A percentile compares a stretch with the other conserved stretches of the same genome.
phyloP scores from a whole-genome alignment of 2,113 vertebrate genomes.

The Atractosteus spatula region DNA sequence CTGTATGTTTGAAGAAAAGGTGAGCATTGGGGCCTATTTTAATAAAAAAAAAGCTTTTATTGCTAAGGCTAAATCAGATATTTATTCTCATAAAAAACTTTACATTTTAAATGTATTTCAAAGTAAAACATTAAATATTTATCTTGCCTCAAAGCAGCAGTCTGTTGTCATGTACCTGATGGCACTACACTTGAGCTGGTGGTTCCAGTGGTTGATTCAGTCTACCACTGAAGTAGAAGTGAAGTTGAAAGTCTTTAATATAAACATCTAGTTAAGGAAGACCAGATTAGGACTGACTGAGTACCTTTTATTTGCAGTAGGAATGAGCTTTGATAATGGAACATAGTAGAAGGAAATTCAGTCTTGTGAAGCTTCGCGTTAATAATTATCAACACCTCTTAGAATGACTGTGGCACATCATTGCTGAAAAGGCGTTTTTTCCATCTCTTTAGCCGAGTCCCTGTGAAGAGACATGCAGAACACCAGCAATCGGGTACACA shows the following conservation, averaged over 20 bases:
- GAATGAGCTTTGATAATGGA: not conserved
- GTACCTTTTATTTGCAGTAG: conserved; percentile 16
- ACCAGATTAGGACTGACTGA: conserved; percentile 11
- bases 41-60: too few relatives aligned
- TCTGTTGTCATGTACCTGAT: conserved; percentile 20
- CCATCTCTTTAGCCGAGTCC: too few relatives aligned
- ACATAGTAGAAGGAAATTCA: conserved; percentile 5
- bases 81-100: conserved; percentile 1
- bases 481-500: not conserved
- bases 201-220: conserved; percentile 20
- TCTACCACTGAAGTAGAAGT: not conserved
- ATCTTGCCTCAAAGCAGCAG: conserved; percentile 25
- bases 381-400: not conserved
- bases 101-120: conserved; percentile 12
- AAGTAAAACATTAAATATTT: conserved; percentile 23
- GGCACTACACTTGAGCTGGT: not conserved
- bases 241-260: conserved; percentile 10
- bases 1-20: too few relatives aligned
- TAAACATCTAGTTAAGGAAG: conserved; percentile 9
- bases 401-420: not conserved
- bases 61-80: too few relatives aligned
- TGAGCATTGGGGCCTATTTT: too few relatives aligned
- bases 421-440: too few relatives aligned
- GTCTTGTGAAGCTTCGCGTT: not conserved
- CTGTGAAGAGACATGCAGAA: too few relatives aligned